These are phyloP conservation scores for Flabesymbios commensalis DNA, from an alignment of 2,888 invertebrate species.

Conservation along the genomic window DNA sequence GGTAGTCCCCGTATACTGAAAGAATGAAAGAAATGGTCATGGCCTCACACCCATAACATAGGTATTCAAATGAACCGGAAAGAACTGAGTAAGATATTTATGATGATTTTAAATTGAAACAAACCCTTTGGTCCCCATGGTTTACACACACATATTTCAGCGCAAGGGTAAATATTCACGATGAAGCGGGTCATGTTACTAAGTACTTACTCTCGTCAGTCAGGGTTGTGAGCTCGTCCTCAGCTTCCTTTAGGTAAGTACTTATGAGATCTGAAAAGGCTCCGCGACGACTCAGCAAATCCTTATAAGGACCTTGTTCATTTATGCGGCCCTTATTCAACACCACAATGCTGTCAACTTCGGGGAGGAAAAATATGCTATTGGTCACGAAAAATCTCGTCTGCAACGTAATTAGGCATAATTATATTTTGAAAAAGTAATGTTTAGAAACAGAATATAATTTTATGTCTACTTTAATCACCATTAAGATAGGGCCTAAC, in stretches of 20 bases:
- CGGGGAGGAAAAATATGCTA: slow-evolving; percentile 55
- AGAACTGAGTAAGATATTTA: no score
- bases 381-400: slow-evolving; percentile 60
- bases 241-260: slow-evolving; percentile 40
- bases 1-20: no score
- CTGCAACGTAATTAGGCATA: no score
- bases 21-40: background rate
- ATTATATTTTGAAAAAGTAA: no score
- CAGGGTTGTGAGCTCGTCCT: slow-evolving; percentile 16
- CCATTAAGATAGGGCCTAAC: no score
- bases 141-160: background rate
- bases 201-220: slow-evolving; percentile 15
- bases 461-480: no score
- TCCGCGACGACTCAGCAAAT: slow-evolving; percentile 53
- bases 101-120: no score
- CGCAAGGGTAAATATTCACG: no score
- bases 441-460: no score
- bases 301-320: slow-evolving; percentile 44
- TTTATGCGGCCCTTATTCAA: slow-evolving; percentile 50
- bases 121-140: no score
- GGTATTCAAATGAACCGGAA: no score
- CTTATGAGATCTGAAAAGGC: slow-evolving; percentile 58
- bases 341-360: slow-evolving; percentile 56
- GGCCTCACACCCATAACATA: background rate
- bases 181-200: no score